Evolutionary conservation across 1,140 invertebrate species (phyloP).

Genomic region (Drosophila sulfurigaster): DNA sequence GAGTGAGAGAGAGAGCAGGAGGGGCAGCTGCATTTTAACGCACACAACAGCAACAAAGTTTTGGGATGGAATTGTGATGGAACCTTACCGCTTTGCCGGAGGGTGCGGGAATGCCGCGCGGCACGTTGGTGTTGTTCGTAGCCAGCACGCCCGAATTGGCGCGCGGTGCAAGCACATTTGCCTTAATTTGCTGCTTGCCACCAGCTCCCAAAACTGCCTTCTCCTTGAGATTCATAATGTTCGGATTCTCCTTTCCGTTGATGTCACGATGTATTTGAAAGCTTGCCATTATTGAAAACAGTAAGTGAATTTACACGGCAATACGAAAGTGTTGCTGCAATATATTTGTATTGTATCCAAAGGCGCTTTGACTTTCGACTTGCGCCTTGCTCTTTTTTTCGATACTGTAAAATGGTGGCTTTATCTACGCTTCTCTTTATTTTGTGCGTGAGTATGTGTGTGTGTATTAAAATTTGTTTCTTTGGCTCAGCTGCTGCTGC

Average conservation of each 20-base stretch:
- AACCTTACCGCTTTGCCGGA: slow-evolving; percentile 72
- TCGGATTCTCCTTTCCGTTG: slow-evolving; percentile 86
- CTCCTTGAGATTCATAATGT: slow-evolving; percentile 49
- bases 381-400: slow-evolving; percentile 40
- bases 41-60: slow-evolving; percentile 29
- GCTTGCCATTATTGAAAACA: slow-evolving; percentile 85
- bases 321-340: slow-evolving; percentile 3
- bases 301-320: background rate
- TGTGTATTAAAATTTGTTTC: slow-evolving; percentile 31
- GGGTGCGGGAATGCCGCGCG: slow-evolving; percentile 53
- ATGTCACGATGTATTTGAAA: slow-evolving; percentile 87
- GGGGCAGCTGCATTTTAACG: slow-evolving; percentile 73
- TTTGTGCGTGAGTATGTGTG: slow-evolving; percentile 35
- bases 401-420: slow-evolving; percentile 61
- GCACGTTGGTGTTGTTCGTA: slow-evolving; percentile 77
- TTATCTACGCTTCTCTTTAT: slow-evolving; percentile 63
- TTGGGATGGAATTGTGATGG: slow-evolving; percentile 16
- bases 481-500: slow-evolving; percentile 53
- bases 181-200: slow-evolving; percentile 56
- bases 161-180: slow-evolving; percentile 67
- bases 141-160: slow-evolving; percentile 85
- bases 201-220: slow-evolving; percentile 17
- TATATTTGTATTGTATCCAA: slow-evolving; percentile 27
- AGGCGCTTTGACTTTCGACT: slow-evolving; percentile 29
- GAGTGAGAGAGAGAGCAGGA: slow-evolving; percentile 4